Evolutionary conservation across 2,888 invertebrate species (phyloP).

Genomic region (Pyrrhia umbra): DNA sequence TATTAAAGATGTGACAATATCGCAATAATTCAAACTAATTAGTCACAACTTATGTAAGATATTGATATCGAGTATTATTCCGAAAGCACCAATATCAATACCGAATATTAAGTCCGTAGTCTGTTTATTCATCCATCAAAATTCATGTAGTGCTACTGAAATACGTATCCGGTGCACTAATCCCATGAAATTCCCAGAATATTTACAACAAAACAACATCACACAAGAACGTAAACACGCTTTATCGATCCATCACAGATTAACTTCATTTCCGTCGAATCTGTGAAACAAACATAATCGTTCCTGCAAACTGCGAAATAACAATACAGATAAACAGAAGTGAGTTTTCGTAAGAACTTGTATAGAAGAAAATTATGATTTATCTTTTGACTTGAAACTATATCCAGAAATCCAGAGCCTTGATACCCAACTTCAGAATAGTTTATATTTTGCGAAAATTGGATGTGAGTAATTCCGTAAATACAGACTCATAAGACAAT

Average conservation of each 20-base stretch:
- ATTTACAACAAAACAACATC: conserved; percentile 6
- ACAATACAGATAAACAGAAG: conserved; percentile 19
- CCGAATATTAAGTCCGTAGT: neutral
- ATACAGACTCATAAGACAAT: too few species aligned
- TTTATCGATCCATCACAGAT: conserved; percentile 20
- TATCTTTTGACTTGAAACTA: too few species aligned
- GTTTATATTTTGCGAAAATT: too few species aligned
- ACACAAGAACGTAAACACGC: conserved; percentile 12
- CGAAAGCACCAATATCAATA: neutral
- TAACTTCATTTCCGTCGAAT: conserved; percentile 27
- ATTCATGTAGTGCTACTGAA: conserved; percentile 4
- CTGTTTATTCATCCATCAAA: neutral
- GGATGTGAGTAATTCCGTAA: too few species aligned
- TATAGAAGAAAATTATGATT: too few species aligned
- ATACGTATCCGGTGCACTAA: conserved; percentile 20
- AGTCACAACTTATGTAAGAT: too few species aligned
- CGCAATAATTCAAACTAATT: too few species aligned
- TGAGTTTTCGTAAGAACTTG: too few species aligned
- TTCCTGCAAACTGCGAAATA: conserved; percentile 6
- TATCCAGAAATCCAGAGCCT: too few species aligned
- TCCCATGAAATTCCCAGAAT: neutral
- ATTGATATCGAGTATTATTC: too few species aligned
- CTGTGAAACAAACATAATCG: conserved; percentile 6
- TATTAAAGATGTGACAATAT: too few species aligned
- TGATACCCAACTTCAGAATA: too few species aligned